Base-by-base conservation (phyloP, 2,888 invertebrate species). In the Mythimna vitellina region DNA sequence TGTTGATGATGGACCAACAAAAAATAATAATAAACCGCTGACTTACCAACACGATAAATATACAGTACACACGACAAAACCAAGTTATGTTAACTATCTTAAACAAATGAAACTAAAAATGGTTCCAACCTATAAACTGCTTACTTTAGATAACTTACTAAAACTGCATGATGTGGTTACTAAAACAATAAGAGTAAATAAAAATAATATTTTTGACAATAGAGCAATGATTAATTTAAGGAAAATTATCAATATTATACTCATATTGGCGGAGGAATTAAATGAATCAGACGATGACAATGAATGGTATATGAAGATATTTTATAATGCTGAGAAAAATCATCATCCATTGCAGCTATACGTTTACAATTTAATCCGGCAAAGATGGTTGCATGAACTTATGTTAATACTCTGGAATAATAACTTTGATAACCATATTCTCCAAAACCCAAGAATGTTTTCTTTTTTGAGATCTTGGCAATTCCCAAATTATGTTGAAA, bases 381-480 rank as follows among this genome's bases (percentile, higher is more conserved):
- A 78, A 38, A 63, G 62, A 61, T 84, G 84, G 84, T 46, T 84
- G n/a, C 85, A 83, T 64, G 72, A 83, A n/a, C 57, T 85, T n/a
- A 69, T 84, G 60, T 42, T 49, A 8, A 0, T 72, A 17, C 29
- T 83, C 2, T 4, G 51, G 29, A 65, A 65, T 0, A 83, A 81
- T 60, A 57, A 77, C 61, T 83, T 72, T 32, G 61, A 69, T 56
- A 32, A 67, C 0, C 63, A 73, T 14, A 54, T 77, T 42, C 51
- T 85, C 4, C 68, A 64, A 56, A 63, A 70, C 25, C 73, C 66
- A 10, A 38, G 3, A 46, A 22, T 79, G 42, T 25, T 57, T 35
- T 29, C 58, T 5, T 60, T 78, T 54, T 74, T 84, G 46, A 20
- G 3, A 20, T 14, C 53, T 35, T 83, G 73, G 83, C 49, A 32